phyloP scores from a whole-genome alignment of 2,888 invertebrate genomes.

The Panopea generosa region DNA sequence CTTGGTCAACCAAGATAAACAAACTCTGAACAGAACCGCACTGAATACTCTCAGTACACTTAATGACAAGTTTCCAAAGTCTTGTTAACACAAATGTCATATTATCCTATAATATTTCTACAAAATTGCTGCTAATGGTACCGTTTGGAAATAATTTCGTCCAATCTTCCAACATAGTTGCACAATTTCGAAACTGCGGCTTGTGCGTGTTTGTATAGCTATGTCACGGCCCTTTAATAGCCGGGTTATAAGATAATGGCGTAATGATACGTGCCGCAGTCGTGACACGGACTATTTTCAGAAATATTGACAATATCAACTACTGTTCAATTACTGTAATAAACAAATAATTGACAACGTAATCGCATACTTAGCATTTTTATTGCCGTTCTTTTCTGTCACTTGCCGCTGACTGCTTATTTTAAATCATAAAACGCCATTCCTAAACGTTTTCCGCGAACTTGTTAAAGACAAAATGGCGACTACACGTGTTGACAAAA shows the following conservation, averaged over 20 bases:
- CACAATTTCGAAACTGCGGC: neutral
- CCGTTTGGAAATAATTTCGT: neutral
- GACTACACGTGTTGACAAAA: neutral
- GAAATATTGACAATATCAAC: conserved; percentile 40
- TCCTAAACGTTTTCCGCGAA: too few relatives aligned
- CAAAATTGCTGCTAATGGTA: conserved; percentile 3
- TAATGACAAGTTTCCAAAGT: too few relatives aligned
- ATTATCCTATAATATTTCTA: too few relatives aligned
- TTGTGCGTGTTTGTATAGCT: conserved; percentile 6
- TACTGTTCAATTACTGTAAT: conserved; percentile 44
- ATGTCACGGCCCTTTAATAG: conserved; percentile 15
- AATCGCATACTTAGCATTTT: conserved; percentile 49
- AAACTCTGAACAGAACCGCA: too few relatives aligned
- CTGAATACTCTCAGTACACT: too few relatives aligned
- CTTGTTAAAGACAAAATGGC: neutral
- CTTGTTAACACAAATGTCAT: too few relatives aligned
- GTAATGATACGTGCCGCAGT: conserved; percentile 10
- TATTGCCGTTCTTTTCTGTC: conserved; percentile 23
- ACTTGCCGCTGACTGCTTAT: conserved; percentile 17
- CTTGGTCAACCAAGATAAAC: too few relatives aligned
- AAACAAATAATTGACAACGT: conserved; percentile 45
- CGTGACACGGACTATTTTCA: conserved; percentile 5
- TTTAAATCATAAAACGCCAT: conserved; percentile 33
- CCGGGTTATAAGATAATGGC: conserved; percentile 28
- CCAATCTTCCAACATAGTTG: too few relatives aligned